Conservation (phyloP, 1,140 invertebrate genomes). For the Caerostris extrusa region DNA sequence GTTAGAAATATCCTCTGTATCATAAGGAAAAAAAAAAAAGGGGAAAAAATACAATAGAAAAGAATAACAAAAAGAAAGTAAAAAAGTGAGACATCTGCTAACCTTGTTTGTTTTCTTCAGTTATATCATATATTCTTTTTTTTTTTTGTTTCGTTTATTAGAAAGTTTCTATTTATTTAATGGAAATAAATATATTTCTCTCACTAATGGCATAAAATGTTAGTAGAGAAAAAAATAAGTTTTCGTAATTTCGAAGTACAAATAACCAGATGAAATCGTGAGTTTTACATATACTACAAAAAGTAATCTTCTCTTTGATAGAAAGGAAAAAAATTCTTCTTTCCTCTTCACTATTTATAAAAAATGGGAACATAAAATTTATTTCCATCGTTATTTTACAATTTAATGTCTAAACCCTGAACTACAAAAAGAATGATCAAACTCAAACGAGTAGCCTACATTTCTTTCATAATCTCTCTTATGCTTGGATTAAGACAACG, state of each 20-base stretch:
- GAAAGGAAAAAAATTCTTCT: not conserved
- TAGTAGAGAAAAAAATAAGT: not conserved
- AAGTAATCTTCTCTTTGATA: constrained; percentile 20
- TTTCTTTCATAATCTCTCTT: not conserved
- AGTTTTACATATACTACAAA: not conserved
- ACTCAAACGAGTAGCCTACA: constrained; percentile 22
- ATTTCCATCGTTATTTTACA: constrained; percentile 50
- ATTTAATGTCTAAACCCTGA: constrained; percentile 46
- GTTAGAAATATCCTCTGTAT: not conserved
- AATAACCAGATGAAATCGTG: constrained; percentile 21
- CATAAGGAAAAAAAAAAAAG: not conserved
- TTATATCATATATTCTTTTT: not conserved
- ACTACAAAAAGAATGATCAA: not conserved
- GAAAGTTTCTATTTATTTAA: constrained; percentile 70
- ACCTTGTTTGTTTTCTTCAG: constrained; percentile 42
- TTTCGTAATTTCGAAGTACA: constrained; percentile 1
- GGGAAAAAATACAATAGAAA: constrained; percentile 41
- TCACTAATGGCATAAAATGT: constrained; percentile 56
- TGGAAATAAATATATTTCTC: constrained; percentile 65
- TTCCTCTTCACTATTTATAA: not conserved
- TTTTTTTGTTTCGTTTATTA: constrained; percentile 30
- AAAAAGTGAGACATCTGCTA: constrained; percentile 57
- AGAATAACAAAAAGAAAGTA: not conserved
- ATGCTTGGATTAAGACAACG: not conserved
- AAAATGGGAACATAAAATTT: constrained; percentile 52